These are phyloP conservation scores for Pangasius djambal DNA, from an alignment of 2,797 vertebrate species.

Conservation along the genomic window DNA sequence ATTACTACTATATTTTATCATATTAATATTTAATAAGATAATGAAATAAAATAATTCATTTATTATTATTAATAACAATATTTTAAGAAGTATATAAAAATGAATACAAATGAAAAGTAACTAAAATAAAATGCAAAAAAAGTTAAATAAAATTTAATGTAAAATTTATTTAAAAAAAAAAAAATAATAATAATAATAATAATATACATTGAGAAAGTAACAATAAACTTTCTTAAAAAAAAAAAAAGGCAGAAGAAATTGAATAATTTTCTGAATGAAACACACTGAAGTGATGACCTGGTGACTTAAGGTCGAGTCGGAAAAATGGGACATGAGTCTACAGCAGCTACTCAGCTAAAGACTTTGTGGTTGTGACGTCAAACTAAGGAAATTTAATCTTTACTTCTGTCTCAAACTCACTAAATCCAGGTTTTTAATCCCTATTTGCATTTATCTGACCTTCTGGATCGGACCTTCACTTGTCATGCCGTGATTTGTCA, in stretches of 20 bases:
- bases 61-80: background rate
- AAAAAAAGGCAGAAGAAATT: background rate
- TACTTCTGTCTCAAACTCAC: background rate
- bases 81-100: background rate
- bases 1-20: background rate
- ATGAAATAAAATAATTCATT: too few relatives aligned
- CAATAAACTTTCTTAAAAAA: background rate
- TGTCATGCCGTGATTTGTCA: background rate
- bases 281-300: background rate
- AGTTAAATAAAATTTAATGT: background rate
- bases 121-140: background rate
- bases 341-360: background rate
- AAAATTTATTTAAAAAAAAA: background rate
- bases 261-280: background rate
- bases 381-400: background rate
- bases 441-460: too few relatives aligned
- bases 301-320: background rate
- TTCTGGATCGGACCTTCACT: background rate
- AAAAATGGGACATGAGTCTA: background rate
- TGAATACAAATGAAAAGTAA: background rate
- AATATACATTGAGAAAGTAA: background rate
- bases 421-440: background rate
- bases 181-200: background rate
- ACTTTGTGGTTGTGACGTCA: background rate
- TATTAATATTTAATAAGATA: background rate